phyloP scores from a whole-genome alignment of 2,113 vertebrate species.

The Pterophyllum scalare region DNA sequence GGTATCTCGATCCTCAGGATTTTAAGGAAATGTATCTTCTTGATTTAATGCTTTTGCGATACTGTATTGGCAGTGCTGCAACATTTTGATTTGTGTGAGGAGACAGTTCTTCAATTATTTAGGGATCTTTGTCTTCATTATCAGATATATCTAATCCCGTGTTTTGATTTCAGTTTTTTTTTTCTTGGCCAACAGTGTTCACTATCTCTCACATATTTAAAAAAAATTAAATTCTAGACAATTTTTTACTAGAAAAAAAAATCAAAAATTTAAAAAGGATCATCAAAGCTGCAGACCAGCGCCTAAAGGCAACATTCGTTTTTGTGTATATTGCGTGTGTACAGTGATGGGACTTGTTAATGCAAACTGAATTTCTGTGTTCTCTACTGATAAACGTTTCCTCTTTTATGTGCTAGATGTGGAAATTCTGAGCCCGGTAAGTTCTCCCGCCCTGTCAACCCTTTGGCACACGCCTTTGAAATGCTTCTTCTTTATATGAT shows the following conservation, averaged over 20 bases:
- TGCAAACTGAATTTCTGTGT: slow-evolving; percentile 46
- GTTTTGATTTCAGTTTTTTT: slow-evolving; percentile 32
- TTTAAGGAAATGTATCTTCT: slow-evolving; percentile 49
- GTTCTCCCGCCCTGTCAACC: slow-evolving; percentile 48
- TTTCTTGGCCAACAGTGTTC: slow-evolving; percentile 22
- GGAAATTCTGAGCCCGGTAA: slow-evolving; percentile 72
- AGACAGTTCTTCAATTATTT: slow-evolving; percentile 73
- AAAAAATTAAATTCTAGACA: slow-evolving; percentile 9
- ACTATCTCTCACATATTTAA: slow-evolving; percentile 5
- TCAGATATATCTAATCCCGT: slow-evolving; percentile 45
- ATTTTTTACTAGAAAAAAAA: slow-evolving; percentile 54
- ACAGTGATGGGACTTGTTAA: slow-evolving; percentile 38
- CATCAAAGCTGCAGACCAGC: slow-evolving; percentile 36
- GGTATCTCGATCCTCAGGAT: slow-evolving; percentile 46
- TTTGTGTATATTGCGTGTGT: slow-evolving; percentile 11
- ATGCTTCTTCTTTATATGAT: slow-evolving; percentile 61
- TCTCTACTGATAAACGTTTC: slow-evolving; percentile 45
- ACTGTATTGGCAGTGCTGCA: slow-evolving; percentile 44
- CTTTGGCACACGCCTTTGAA: slow-evolving; percentile 47
- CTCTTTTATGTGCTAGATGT: slow-evolving; percentile 64
- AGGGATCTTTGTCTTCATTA: slow-evolving; percentile 70
- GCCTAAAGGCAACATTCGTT: slow-evolving; percentile 21
- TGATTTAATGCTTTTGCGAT: slow-evolving; percentile 57
- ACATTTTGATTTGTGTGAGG: slow-evolving; percentile 58
- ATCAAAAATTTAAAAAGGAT: slow-evolving; percentile 34